Conservation (phyloP, 2,797 vertebrate genomes). For the Brachymystax lenok region DNA sequence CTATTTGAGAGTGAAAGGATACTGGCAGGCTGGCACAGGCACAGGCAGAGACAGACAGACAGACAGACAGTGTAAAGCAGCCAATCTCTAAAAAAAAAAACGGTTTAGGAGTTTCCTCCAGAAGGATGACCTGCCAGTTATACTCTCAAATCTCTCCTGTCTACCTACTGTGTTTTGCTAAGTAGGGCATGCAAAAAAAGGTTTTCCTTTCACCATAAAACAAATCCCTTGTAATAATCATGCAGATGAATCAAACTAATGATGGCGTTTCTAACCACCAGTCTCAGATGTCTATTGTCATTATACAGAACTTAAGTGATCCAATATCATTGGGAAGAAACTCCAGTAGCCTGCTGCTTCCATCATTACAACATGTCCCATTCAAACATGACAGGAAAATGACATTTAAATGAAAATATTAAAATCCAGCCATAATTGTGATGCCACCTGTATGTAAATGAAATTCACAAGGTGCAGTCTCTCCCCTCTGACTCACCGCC, state of each 20-base stretch:
- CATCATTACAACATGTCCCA: constrained; percentile 74
- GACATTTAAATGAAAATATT: constrained; percentile 80
- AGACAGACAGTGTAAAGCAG: not conserved
- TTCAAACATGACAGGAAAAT: constrained; percentile 79
- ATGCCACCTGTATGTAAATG: constrained; percentile 79
- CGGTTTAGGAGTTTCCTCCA: not conserved
- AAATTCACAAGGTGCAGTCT: constrained; percentile 48
- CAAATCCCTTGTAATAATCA: constrained; percentile 18
- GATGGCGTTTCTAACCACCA: constrained; percentile 30
- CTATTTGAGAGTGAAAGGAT: not conserved
- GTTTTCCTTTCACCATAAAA: constrained; percentile 35
- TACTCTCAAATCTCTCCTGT: not conserved
- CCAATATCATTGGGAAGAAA: constrained; percentile 54
- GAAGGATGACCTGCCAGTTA: not conserved
- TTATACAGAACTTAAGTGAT: constrained; percentile 56
- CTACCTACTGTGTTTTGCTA: not conserved
- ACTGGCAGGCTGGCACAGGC: too few relatives aligned
- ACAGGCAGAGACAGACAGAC: too few relatives aligned
- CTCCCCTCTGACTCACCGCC: constrained; percentile 16
- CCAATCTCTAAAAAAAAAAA: not conserved
- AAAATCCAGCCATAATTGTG: constrained; percentile 72
- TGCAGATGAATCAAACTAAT: constrained; percentile 39
- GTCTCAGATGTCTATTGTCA: constrained; percentile 46
- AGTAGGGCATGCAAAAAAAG: not conserved
- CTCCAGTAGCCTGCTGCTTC: constrained; percentile 48